These are phyloP conservation scores for Scaptomyza graminum DNA, from an alignment of 1,140 invertebrate genomes.

Conservation along the genomic window DNA sequence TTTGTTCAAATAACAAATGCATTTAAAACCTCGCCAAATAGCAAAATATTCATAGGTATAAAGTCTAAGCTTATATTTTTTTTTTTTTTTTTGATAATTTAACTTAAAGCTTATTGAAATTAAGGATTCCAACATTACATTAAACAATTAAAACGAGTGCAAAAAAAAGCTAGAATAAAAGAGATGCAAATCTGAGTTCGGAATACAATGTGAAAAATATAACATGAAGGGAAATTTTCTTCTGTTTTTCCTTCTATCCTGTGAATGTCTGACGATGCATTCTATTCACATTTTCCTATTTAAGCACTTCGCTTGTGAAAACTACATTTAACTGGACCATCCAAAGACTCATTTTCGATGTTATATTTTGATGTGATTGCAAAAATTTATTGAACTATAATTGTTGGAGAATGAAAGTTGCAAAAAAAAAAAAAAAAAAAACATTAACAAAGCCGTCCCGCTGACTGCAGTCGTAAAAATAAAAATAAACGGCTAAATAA, in stretches of 20 bases:
- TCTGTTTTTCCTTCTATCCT: not conserved
- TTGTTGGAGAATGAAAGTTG: conserved; percentile 13
- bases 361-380: conserved; percentile 35
- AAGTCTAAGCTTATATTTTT: not conserved
- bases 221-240: not conserved
- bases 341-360: conserved; percentile 23
- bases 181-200: not conserved
- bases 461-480: conserved; percentile 33
- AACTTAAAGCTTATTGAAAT: not conserved
- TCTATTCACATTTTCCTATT: not conserved
- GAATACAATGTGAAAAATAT: conserved; percentile 4
- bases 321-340: conserved; percentile 39
- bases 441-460: conserved; percentile 2
- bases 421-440: conserved; percentile 7
- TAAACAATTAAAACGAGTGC: conserved; percentile 4
- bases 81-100: not conserved
- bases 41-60: not conserved
- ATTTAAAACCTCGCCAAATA: too few species aligned
- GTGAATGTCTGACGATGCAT: not conserved
- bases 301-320: not conserved
- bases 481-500: conserved; percentile 43
- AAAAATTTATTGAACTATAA: conserved; percentile 47
- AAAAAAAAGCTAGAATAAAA: not conserved
- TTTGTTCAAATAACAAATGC: too few species aligned
- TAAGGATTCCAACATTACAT: conserved; percentile 7